Conservation (phyloP, 1,140 invertebrate species). For the Chironomus striatipennis region DNA sequence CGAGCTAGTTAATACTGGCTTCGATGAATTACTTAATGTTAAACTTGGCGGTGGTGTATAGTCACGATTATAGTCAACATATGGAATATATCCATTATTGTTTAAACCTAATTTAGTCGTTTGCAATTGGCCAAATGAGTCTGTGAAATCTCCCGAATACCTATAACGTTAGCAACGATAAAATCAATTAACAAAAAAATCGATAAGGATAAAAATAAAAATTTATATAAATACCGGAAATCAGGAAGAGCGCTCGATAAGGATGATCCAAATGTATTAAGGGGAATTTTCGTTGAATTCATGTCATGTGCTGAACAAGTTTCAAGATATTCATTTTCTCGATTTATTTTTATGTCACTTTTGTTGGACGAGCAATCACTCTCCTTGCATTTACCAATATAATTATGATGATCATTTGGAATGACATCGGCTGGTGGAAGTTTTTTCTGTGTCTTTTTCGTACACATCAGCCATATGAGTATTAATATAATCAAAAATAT, state of each 20-base stretch:
- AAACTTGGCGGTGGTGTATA: slow-evolving; percentile 59
- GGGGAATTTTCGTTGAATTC: background rate
- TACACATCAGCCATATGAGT: slow-evolving; percentile 19
- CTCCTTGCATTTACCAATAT: background rate
- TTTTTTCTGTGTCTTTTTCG: slow-evolving; percentile 11
- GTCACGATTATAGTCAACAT: slow-evolving; percentile 74
- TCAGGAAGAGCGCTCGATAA: background rate
- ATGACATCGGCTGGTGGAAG: slow-evolving; percentile 26
- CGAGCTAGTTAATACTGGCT: background rate
- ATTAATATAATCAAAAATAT: slow-evolving; percentile 17
- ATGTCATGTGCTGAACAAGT: background rate
- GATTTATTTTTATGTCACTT: slow-evolving; percentile 18
- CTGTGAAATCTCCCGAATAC: slow-evolving; percentile 24
- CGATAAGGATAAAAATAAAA: background rate
- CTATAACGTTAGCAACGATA: too few relatives aligned
- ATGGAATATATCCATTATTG: slow-evolving; percentile 81
- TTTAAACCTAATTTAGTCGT: slow-evolving; percentile 49
- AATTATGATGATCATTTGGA: slow-evolving; percentile 25
- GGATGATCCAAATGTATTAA: slow-evolving; percentile 7
- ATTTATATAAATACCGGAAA: background rate
- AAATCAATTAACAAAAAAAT: too few relatives aligned
- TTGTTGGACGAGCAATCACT: slow-evolving; percentile 24
- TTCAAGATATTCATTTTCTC: background rate
- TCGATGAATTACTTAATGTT: background rate
- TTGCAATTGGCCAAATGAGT: slow-evolving; percentile 20